Evolutionary conservation across 1,140 invertebrate species (phyloP).

Genomic region (Pteromalus puparum): DNA sequence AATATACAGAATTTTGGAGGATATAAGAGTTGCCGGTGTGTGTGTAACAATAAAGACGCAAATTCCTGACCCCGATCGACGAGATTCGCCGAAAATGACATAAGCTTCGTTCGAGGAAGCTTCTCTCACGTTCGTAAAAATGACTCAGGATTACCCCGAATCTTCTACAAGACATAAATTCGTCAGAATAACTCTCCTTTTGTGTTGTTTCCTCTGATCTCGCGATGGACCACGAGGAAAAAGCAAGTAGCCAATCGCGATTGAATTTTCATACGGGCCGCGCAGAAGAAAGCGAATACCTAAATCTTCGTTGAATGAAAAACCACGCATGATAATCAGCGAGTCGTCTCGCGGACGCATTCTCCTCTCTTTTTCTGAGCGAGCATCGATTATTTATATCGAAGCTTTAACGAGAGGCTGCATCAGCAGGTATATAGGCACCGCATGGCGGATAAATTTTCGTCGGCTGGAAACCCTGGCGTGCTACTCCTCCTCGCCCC

Average conservation of each 20-base stretch:
- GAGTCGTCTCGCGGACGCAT: neutral
- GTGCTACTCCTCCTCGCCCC: conserved; percentile 19
- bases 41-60: neutral
- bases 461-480: neutral
- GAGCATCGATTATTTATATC: conserved; percentile 51
- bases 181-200: neutral
- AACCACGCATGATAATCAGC: neutral
- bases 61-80: neutral
- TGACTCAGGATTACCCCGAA: neutral
- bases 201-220: neutral
- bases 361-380: conserved; percentile 21
- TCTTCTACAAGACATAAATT: neutral
- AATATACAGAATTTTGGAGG: neutral
- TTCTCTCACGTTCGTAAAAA: neutral
- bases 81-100: neutral
- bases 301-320: neutral
- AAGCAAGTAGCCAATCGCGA: neutral
- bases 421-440: too few species aligned
- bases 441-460: conserved; percentile 22
- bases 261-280: neutral
- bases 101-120: neutral
- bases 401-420: conserved; percentile 29
- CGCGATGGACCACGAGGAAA: neutral
- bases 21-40: neutral
- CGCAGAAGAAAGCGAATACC: too few species aligned